Evolutionary conservation across 2,113 vertebrate genomes (phyloP).

Genomic region (Macquaria ambigua): DNA sequence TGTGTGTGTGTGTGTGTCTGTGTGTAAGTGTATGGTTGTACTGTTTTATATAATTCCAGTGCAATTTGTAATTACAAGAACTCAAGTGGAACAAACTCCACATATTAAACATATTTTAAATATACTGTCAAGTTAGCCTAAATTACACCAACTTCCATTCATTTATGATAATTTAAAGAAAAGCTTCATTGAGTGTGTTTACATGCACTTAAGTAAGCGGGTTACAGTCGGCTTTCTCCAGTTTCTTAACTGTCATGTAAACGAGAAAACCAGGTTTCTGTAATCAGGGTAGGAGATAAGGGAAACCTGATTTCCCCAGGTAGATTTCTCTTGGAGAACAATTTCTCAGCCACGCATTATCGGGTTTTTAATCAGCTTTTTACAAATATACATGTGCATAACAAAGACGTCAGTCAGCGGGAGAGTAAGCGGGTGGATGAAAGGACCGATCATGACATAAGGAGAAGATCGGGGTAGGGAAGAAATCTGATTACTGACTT

Average conservation of each 20-base stretch:
- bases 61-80: conserved; percentile 32
- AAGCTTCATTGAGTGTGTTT: neutral
- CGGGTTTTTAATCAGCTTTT: conserved; percentile 2
- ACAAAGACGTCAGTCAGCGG: conserved; percentile 11
- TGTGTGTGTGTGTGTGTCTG: neutral
- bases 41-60: conserved; percentile 1
- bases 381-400: conserved; percentile 3
- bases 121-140: conserved; percentile 23
- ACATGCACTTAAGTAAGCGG: neutral
- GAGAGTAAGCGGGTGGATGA: neutral
- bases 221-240: neutral
- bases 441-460: neutral
- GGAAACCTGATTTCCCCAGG: conserved; percentile 44
- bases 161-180: neutral
- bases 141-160: neutral
- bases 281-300: conserved; percentile 11
- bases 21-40: neutral
- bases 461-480: neutral
- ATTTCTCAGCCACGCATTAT: neutral
- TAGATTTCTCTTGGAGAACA: conserved; percentile 26
- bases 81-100: conserved; percentile 35
- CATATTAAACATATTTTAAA: conserved; percentile 12
- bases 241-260: neutral
- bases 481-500: neutral
- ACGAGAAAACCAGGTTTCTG: neutral